phyloP scores from a whole-genome alignment of 2,888 invertebrate genomes.

The Eristalis intricaria region DNA sequence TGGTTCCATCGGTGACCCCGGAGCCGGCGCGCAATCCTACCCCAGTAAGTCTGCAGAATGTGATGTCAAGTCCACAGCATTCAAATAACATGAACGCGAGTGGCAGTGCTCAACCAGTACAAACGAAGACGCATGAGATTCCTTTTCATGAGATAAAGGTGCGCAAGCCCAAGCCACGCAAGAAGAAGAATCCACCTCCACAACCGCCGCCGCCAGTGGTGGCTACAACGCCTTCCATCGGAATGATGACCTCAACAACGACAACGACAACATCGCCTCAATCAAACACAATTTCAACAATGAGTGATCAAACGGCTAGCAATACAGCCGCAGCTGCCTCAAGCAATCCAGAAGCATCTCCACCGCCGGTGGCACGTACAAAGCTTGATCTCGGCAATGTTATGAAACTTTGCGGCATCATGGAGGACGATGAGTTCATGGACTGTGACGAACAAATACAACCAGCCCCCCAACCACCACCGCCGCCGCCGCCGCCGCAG shows the following conservation, averaged over 20 bases:
- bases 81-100: slow-evolving; percentile 43
- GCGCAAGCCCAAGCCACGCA: slow-evolving; percentile 61
- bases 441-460: slow-evolving; percentile 73
- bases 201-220: slow-evolving; percentile 46
- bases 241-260: slow-evolving; percentile 65
- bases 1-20: slow-evolving; percentile 78
- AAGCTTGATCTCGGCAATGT: slow-evolving; percentile 87
- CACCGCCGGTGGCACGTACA: slow-evolving; percentile 76
- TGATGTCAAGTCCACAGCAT: slow-evolving; percentile 68
- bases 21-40: slow-evolving; percentile 79
- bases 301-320: slow-evolving; percentile 42
- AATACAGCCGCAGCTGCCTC: slow-evolving; percentile 29
- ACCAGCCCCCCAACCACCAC: slow-evolving; percentile 22
- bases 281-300: slow-evolving; percentile 73
- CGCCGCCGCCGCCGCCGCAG: slow-evolving; percentile 38
- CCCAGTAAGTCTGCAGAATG: slow-evolving; percentile 74
- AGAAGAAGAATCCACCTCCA: slow-evolving; percentile 52
- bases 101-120: slow-evolving; percentile 59
- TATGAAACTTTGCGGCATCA: slow-evolving; percentile 87
- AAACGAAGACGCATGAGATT: slow-evolving; percentile 59
- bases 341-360: slow-evolving; percentile 58
- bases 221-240: slow-evolving; percentile 62
- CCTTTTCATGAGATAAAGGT: slow-evolving; percentile 66
- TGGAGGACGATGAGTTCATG: slow-evolving; percentile 84
- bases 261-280: slow-evolving; percentile 75